phyloP scores from a whole-genome alignment of 2,797 vertebrate genomes.

The Phrynocephalus vlangalii region DNA sequence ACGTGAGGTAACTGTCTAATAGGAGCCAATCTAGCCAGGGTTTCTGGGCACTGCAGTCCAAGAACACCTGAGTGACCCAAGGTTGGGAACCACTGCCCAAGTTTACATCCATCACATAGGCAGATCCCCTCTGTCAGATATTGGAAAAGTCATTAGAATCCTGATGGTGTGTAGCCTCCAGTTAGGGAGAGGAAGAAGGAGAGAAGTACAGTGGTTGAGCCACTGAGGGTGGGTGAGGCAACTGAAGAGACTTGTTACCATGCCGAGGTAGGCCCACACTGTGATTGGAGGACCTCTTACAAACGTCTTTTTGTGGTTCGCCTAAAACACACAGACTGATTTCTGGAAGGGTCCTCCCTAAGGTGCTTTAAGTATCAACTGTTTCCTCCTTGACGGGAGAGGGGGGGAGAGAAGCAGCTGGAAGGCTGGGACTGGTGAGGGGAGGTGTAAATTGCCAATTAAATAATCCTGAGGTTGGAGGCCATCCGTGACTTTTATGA shows the following conservation, averaged over 20 bases:
- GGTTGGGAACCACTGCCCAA: too few relatives aligned
- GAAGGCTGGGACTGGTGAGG: slow-evolving; percentile 26
- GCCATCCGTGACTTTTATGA: slow-evolving; percentile 61
- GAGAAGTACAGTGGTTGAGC: too few relatives aligned
- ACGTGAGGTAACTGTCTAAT: too few relatives aligned
- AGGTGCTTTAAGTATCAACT: too few relatives aligned
- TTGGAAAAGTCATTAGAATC: too few relatives aligned
- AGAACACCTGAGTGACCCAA: too few relatives aligned
- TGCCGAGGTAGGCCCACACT: background rate
- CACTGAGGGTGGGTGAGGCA: background rate
- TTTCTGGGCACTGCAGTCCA: too few relatives aligned
- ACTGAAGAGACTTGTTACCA: background rate
- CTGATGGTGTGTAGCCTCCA: background rate
- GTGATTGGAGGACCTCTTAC: background rate
- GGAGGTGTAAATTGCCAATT: slow-evolving; percentile 67
- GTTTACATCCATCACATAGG: too few relatives aligned
- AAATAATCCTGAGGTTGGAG: slow-evolving; percentile 35
- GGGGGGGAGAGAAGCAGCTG: slow-evolving; percentile 41
- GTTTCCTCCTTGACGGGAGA: slow-evolving; percentile 40
- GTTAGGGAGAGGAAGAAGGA: background rate
- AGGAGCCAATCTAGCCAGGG: too few relatives aligned
- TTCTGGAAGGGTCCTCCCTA: background rate
- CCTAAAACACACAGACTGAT: background rate
- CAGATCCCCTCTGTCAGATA: too few relatives aligned
- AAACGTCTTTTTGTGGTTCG: background rate